These are phyloP conservation scores for Fringilla coelebs DNA, from an alignment of 2,797 vertebrate genomes.

Conservation along the genomic window DNA sequence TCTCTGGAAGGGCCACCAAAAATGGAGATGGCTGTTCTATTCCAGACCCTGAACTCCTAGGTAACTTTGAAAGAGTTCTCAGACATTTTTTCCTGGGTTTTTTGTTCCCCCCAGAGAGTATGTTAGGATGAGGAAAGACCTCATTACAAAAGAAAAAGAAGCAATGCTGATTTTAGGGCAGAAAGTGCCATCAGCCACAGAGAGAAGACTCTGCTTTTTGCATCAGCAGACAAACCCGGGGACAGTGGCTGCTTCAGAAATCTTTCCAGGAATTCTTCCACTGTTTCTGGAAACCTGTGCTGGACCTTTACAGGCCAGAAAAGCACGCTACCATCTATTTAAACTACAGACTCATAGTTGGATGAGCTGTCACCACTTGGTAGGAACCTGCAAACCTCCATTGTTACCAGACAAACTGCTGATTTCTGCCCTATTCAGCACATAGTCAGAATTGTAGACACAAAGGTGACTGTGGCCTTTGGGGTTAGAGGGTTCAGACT, in stretches of 20 bases:
- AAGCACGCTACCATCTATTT: background rate
- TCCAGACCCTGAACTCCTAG: background rate
- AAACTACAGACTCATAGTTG: background rate
- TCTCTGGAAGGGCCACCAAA: background rate
- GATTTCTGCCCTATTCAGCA: background rate
- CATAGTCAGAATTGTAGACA: background rate
- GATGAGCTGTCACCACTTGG: background rate
- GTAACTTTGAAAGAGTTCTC: background rate
- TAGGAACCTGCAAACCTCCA: background rate
- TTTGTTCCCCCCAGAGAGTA: background rate
- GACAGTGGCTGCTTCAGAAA: background rate
- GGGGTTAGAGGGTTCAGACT: background rate
- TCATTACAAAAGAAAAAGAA: background rate
- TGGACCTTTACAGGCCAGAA: background rate
- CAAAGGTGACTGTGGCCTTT: background rate
- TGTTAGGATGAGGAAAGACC: background rate
- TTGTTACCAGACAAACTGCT: background rate
- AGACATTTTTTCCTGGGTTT: background rate
- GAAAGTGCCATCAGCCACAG: background rate
- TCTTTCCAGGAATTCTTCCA: background rate
- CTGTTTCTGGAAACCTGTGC: background rate
- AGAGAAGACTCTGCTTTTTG: background rate
- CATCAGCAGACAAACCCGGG: background rate
- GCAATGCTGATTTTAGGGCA: background rate
- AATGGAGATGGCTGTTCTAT: background rate